Evolutionary conservation across 2,113 vertebrate genomes (phyloP).

Genomic region (Oriolus oriolus): DNA sequence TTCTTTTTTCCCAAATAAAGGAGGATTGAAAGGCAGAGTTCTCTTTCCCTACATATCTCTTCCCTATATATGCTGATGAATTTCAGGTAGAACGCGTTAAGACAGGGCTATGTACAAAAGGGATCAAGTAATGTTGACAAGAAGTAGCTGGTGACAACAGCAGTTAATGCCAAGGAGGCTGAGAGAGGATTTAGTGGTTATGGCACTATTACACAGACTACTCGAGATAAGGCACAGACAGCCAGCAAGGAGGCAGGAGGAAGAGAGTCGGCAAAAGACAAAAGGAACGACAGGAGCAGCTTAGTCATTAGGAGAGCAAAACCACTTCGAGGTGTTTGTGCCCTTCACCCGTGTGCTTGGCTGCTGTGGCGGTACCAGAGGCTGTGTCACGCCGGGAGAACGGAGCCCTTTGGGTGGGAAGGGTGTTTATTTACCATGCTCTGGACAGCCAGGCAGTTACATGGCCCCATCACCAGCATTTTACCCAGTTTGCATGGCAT

Average conservation of each 20-base stretch:
- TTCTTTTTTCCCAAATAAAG: neutral
- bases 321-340: neutral
- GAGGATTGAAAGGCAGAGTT: neutral
- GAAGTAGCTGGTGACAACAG: conserved; percentile 41
- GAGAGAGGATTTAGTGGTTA: conserved; percentile 21
- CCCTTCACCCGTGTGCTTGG: neutral
- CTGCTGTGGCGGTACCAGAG: neutral
- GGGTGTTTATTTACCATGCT: neutral
- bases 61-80: neutral
- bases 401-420: neutral
- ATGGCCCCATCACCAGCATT: neutral
- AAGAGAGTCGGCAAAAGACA: neutral
- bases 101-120: neutral
- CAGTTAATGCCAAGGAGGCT: conserved; percentile 8
- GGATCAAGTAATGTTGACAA: conserved; percentile 23
- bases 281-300: neutral
- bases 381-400: neutral
- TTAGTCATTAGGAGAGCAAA: neutral
- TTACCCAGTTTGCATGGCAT: neutral
- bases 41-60: neutral
- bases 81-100: conserved; percentile 31
- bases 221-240: neutral
- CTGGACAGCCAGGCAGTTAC: neutral
- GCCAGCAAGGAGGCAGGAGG: neutral
- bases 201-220: neutral